These are phyloP conservation scores for Liasis olivaceus DNA, from an alignment of 2,797 vertebrate species.

Conservation along the genomic window DNA sequence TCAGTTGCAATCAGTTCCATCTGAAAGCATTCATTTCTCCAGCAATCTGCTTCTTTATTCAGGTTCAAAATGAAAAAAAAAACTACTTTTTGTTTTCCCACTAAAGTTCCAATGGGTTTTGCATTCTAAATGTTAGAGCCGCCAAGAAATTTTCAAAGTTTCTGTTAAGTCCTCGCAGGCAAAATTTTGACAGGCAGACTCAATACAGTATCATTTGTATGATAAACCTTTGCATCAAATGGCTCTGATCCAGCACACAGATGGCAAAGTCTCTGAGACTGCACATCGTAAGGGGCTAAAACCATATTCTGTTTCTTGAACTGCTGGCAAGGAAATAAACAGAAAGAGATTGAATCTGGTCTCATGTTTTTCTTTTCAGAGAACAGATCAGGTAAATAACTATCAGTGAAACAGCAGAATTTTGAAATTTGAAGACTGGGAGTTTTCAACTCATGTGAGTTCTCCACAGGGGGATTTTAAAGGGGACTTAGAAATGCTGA, in stretches of 20 bases:
- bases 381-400: too few species aligned
- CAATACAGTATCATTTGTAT: neutral
- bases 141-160: neutral
- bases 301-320: too few species aligned
- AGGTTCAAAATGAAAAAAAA: neutral
- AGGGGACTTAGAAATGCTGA: neutral
- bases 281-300: neutral
- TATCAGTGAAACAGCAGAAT: too few species aligned
- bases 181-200: neutral
- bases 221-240: neutral
- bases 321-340: too few species aligned
- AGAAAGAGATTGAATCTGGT: too few species aligned
- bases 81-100: neutral
- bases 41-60: neutral
- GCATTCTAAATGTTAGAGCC: neutral
- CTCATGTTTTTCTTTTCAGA: too few species aligned
- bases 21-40: neutral
- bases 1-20: neutral
- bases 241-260: neutral
- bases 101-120: neutral
- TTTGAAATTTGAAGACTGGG: too few species aligned
- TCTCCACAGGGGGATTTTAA: neutral
- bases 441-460: neutral
- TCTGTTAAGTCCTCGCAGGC: neutral
- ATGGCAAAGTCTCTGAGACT: neutral